Base-by-base conservation (phyloP, 2,113 vertebrate species). In the Donacobius atricapilla region DNA sequence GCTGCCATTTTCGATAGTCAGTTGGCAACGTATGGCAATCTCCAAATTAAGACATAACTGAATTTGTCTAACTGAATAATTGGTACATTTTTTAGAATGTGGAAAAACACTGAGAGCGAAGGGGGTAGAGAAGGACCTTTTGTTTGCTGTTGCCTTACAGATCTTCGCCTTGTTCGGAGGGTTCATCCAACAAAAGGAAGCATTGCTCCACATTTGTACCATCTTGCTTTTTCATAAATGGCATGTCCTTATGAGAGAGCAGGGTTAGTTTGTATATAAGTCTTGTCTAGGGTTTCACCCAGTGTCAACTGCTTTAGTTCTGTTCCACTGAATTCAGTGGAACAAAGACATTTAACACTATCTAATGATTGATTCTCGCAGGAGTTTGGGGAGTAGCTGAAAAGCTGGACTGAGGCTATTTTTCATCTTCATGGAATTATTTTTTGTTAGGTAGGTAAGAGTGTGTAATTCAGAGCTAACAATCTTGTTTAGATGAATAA, bases 211-310 rank as follows among this genome's bases (percentile, higher is more conserved):
- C 42, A 4, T 56, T 83, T 31, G 31, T 68, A 13, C 50, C 22
- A 14, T 39, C 13, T 1, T 47, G 24, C 28, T 54, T 89, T 60
- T 64, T 31, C 21, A 9, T 75, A 50, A 50, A 60, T 0, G 0
- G 16, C 44, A 66, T 48, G 37, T 40, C 60, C 39, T 47, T 58
- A 8, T 1, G 16, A 61, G 40, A 51, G 8, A 45, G 25, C 58
- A 50, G 47, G 37, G 4, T 65, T 45, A 8, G 17, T 82, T 86
- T 1, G 0, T 39, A 0, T 48, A 2, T 22, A 40, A 44, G 22
- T 24, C 48, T 54, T 54, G 57, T 64, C 31, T 54, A 69, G 85
- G 20, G 47, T 61, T 77, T 92, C 30, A 31, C 42, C 42, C 64
- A 9, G 8, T 33, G 27, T 50, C 56, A 81, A 14, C 45, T 60